phyloP scores from a whole-genome alignment of 2,797 vertebrate species.

The Tarsius wallacei region DNA sequence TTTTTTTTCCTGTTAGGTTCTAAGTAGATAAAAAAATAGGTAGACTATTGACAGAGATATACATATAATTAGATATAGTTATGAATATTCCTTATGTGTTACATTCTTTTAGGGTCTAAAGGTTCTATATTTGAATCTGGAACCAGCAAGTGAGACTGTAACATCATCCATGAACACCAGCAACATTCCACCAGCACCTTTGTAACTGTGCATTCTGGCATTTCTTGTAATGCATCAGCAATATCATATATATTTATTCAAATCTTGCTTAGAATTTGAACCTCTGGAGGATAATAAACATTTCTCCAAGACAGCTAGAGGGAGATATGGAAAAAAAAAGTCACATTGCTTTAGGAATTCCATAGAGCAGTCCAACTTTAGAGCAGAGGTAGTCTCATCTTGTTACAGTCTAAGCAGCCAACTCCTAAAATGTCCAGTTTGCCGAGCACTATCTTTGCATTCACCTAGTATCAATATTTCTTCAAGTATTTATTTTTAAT shows the following conservation, averaged over 20 bases:
- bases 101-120: neutral
- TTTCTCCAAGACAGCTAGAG: neutral
- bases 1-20: neutral
- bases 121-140: neutral
- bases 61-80: neutral
- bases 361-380: neutral
- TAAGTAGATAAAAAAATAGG: neutral
- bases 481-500: conserved; percentile 52
- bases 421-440: neutral
- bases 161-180: neutral
- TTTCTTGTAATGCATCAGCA: neutral
- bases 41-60: neutral
- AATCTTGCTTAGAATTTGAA: conserved; percentile 15
- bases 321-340: conserved; percentile 4
- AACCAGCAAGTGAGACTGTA: neutral
- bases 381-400: neutral
- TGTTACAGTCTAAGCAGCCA: neutral
- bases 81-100: neutral
- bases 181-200: neutral
- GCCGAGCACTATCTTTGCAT: neutral
- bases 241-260: neutral
- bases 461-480: conserved; percentile 30
- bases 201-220: neutral
- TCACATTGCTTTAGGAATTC: neutral
- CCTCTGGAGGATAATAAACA: neutral